phyloP scores from a whole-genome alignment of 2,888 invertebrate genomes.

The Drosophila cognata region DNA sequence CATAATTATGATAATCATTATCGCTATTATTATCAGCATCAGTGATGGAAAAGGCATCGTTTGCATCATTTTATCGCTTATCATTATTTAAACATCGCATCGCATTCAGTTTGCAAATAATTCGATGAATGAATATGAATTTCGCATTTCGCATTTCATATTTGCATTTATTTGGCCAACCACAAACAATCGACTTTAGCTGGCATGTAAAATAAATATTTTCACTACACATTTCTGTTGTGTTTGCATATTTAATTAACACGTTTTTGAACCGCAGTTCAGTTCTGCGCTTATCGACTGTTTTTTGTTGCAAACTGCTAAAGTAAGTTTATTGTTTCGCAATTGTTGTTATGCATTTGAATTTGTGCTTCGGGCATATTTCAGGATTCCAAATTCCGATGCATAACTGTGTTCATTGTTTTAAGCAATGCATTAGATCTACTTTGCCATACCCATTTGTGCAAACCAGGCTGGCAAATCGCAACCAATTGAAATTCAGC shows the following conservation, averaged over 20 bases:
- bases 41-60: conserved; percentile 34
- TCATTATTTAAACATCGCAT: conserved; percentile 20
- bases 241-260: conserved; percentile 57
- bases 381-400: background rate
- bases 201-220: conserved; percentile 33
- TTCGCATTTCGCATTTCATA: conserved; percentile 42
- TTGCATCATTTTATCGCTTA: conserved; percentile 31
- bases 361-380: background rate
- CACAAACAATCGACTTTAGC: conserved; percentile 55
- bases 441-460: background rate
- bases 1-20: conserved; percentile 23
- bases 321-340: background rate
- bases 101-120: conserved; percentile 47
- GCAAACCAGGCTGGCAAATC: background rate
- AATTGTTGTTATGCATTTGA: background rate
- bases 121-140: conserved; percentile 56
- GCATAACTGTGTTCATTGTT: background rate
- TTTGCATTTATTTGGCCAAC: conserved; percentile 55
- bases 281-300: conserved; percentile 14
- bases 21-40: conserved; percentile 6
- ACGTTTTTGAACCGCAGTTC: conserved; percentile 7
- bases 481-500: background rate
- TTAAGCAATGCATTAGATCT: background rate
- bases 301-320: conserved; percentile 7
- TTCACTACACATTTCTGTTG: conserved; percentile 7